A percentile compares a stretch with the other conserved stretches of the same genome.
Conservation (phyloP, 2,797 vertebrate species). For the Tangara arthus region DNA sequence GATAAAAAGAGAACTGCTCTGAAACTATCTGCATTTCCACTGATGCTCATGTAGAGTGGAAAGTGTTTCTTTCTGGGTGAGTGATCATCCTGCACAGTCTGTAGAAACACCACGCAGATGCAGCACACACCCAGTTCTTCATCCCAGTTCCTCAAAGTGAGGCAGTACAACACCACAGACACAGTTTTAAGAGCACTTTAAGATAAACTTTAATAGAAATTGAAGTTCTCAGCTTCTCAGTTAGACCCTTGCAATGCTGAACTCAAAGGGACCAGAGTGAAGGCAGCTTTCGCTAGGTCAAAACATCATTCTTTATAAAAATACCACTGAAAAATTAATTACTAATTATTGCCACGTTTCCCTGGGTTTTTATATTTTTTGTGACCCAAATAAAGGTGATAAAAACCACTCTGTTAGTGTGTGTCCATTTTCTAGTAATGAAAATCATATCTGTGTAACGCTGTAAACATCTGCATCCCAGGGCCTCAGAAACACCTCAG, state of each 20-base stretch:
- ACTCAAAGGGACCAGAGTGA: neutral
- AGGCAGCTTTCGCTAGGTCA: neutral
- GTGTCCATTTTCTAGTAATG: neutral
- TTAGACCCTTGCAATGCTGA: neutral
- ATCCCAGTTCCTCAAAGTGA: neutral
- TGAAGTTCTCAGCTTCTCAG: neutral
- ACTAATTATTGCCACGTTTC: neutral
- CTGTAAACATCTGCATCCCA: neutral
- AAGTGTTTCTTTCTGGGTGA: constrained; percentile 1
- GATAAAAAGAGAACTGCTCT: constrained; percentile 1
- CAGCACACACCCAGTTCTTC: neutral
- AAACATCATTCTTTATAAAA: neutral
- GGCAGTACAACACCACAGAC: neutral
- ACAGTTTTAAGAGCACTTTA: neutral
- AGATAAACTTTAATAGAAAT: neutral
- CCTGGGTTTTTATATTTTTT: neutral
- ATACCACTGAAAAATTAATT: neutral
- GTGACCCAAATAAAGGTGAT: neutral
- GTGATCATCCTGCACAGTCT: neutral
- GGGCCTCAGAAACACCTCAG: neutral
- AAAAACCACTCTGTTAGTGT: neutral
- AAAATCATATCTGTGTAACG: neutral
- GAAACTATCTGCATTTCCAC: constrained; percentile 10
- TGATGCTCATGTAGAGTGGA: neutral
- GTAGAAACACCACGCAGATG: constrained; percentile 14